Percentiles rank a stretch among this genome's conserved stretches.
phyloP scores from a whole-genome alignment of 2,113 vertebrate species.

The Odobenus rosmarus region DNA sequence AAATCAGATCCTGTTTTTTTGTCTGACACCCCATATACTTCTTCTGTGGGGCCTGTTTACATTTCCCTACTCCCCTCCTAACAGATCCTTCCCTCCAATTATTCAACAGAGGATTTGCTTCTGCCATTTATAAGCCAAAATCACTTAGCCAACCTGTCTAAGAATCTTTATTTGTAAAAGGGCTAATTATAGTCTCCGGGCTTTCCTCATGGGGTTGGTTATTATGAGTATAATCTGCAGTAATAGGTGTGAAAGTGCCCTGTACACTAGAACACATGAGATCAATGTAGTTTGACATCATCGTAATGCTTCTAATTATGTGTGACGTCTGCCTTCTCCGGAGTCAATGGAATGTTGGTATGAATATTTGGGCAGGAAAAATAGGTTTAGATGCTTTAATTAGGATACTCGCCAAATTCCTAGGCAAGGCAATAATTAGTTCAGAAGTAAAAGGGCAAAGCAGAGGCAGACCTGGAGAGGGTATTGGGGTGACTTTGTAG shows the following conservation, averaged over 20 bases:
- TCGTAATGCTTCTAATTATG: background rate
- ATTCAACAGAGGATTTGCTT: background rate
- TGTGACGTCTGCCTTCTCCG: background rate
- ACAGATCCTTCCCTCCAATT: background rate
- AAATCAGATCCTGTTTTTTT: conserved; percentile 6
- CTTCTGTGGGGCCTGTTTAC: background rate
- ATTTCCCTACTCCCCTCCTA: background rate
- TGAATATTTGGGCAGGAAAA: background rate
- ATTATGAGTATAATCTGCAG: background rate
- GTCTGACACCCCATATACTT: background rate
- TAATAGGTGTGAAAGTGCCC: background rate
- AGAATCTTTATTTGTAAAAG: background rate
- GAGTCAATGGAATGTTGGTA: background rate
- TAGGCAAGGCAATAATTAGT: background rate
- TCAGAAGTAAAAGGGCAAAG: background rate
- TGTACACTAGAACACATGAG: background rate
- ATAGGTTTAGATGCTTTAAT: background rate
- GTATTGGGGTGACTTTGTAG: background rate
- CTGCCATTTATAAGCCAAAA: background rate
- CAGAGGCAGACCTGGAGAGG: background rate
- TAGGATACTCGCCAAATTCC: background rate
- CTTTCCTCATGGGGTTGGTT: background rate
- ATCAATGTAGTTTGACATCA: background rate
- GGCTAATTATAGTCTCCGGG: background rate
- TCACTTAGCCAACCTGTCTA: background rate